Evolutionary conservation across 2,113 vertebrate species (phyloP), one percentile per base, ranked within the genome.

Genomic region (Poecilia latipinna): DNA sequence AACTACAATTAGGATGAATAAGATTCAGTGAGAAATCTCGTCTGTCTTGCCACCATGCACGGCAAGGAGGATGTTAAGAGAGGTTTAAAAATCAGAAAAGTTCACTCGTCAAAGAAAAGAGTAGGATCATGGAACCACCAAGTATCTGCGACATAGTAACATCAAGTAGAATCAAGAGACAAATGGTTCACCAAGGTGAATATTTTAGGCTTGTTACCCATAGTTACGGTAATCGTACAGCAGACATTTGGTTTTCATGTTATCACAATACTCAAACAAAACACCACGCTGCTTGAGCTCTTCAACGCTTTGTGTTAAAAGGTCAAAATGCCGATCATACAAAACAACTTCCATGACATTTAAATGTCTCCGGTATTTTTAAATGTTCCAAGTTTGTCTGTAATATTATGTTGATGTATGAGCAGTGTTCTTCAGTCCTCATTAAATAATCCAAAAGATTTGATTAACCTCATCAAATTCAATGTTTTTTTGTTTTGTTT

Each of bases 321-420:
- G 77, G 67, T 73, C 66, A 78, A 73, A 65, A 75, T 73, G 19
- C 66, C 71, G 48, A 78, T 72, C 33, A 82, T 71, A 29, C 4
- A 29, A 68, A 12, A 80, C 54, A 75, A 65, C 13, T 63, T 72
- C 29, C 11, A 31, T 82, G 80, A 72, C 69, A 87, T 82, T 82
- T 80, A 72, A 54, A 11, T 67, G 39, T 44, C 31, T 68, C 51
- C 2, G 22, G 51, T 57, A 57, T 57, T 57, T 51, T 17, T 57
- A 24, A 57, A 57, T 57, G 51, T 24, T 57, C 8, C 2, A n/a
- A 67, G 35, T 75, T 69, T 82, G 24, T 82, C 26, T 54, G 39
- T 19, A 68, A 74, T 61, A 72, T 62, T 51, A 79, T 62, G 51
- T 72, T 72, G 72, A 85, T 65, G 35, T 82, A 74, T 66, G 64